phyloP scores from a whole-genome alignment of 1,140 invertebrate species.

The Probaryconus sp. region DNA sequence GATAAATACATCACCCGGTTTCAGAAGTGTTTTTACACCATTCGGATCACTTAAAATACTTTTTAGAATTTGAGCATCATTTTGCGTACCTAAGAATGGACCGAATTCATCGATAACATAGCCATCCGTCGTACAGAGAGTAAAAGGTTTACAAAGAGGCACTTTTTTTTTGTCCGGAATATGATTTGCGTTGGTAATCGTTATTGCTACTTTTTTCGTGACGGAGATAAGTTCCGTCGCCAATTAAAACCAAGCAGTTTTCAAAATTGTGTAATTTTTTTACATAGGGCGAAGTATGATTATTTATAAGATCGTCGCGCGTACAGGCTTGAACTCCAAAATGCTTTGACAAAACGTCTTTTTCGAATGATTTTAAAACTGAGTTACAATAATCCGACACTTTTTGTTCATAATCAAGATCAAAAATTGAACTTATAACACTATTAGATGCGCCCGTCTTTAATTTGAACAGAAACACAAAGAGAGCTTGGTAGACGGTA shows the following conservation, averaged over 20 bases:
- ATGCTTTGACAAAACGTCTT: slow-evolving; percentile 7
- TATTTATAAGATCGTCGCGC: slow-evolving; percentile 2
- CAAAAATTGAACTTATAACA: slow-evolving; percentile 7
- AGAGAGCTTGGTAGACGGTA: slow-evolving; percentile 9
- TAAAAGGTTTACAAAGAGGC: slow-evolving; percentile 57
- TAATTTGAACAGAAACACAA: slow-evolving; percentile 22
- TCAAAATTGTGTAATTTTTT: slow-evolving; percentile 5
- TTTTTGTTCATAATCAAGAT: slow-evolving; percentile 14
- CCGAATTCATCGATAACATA: slow-evolving; percentile 57
- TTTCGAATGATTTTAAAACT: slow-evolving; percentile 22
- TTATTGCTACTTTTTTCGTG: slow-evolving; percentile 38
- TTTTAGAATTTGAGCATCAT: slow-evolving; percentile 63
- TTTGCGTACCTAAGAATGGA: slow-evolving; percentile 55
- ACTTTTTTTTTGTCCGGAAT: slow-evolving; percentile 61
- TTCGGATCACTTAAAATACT: slow-evolving; percentile 36
- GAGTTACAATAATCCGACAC: slow-evolving; percentile 17
- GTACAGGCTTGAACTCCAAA: slow-evolving; percentile 2
- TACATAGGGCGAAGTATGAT: slow-evolving; percentile 22
- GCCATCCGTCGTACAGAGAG: slow-evolving; percentile 60
- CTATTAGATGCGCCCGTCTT: neutral
- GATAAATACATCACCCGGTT: slow-evolving; percentile 56
- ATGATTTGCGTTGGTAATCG: slow-evolving; percentile 38
- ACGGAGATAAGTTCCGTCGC: slow-evolving; percentile 34
- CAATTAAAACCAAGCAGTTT: slow-evolving; percentile 26
- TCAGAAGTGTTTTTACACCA: slow-evolving; percentile 32